Evolutionary conservation across 2,888 invertebrate genomes (phyloP).

Genomic region (Spilosoma lubricipeda): DNA sequence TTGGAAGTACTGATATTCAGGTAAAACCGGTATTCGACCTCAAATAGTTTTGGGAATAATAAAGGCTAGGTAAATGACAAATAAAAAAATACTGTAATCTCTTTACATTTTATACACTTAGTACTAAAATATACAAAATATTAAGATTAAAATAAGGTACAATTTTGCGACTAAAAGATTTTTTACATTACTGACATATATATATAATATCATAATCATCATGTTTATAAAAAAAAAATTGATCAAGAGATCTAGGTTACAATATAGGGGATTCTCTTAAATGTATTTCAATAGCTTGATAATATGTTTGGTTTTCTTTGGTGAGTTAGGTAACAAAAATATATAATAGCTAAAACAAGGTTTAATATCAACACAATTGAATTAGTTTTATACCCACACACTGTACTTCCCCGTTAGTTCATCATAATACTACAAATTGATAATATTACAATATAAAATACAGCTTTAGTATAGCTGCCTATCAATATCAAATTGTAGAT

Average conservation of each 20-base stretch:
- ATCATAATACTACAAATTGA: constrained; percentile 23
- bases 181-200: constrained; percentile 24
- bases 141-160: constrained; percentile 12
- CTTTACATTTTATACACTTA: constrained; percentile 41
- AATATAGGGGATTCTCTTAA: neutral
- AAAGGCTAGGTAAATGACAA: too few relatives aligned
- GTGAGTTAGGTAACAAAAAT: constrained; percentile 29
- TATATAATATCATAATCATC: neutral
- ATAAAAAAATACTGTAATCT: constrained; percentile 56
- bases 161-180: constrained; percentile 22
- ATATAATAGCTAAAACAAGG: constrained; percentile 4
- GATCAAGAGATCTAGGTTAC: constrained; percentile 1
- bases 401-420: constrained; percentile 6
- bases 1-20: too few relatives aligned
- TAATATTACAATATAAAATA: constrained; percentile 26
- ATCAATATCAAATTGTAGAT: constrained; percentile 36
- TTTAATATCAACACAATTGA: neutral
- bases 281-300: neutral
- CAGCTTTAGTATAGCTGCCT: constrained; percentile 44
- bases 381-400: constrained; percentile 1
- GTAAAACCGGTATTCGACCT: too few relatives aligned
- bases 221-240: neutral
- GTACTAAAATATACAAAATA: constrained; percentile 46
- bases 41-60: too few relatives aligned
- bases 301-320: constrained; percentile 37